A percentile compares a stretch with the other conserved stretches of the same genome.
These are phyloP conservation scores for Lichenostomus cassidix DNA, from an alignment of 2,113 vertebrate genomes.

Conservation along the genomic window DNA sequence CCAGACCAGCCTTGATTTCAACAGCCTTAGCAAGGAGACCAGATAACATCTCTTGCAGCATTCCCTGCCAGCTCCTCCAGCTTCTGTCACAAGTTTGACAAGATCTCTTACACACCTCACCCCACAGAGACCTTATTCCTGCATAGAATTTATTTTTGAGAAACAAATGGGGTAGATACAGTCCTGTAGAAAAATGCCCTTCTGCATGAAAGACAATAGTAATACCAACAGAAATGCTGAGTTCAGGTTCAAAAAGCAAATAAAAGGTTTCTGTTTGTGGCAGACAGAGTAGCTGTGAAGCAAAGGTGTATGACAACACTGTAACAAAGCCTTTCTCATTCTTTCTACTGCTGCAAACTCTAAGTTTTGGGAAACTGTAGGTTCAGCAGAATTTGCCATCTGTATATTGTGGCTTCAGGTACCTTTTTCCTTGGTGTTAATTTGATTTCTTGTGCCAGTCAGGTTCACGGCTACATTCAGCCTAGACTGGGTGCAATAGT, in stretches of 20 bases:
- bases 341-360: background rate
- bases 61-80: background rate
- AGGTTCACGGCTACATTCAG: fast-evolving
- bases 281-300: background rate
- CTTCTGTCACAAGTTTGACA: background rate
- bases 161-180: background rate
- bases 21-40: background rate
- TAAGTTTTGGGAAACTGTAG: background rate
- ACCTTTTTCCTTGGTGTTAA: background rate
- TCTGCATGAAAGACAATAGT: background rate
- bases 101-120: background rate
- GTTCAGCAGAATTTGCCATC: background rate
- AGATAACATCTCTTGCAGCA: background rate
- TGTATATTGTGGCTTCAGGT: background rate
- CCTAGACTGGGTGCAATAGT: background rate
- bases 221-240: background rate
- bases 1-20: background rate
- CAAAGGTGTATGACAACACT: background rate
- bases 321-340: background rate
- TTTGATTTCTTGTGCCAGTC: background rate
- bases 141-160: background rate
- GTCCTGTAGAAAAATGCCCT: background rate
- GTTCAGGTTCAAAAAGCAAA: background rate
- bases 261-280: background rate
- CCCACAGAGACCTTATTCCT: background rate